Evolutionary conservation across 2,797 vertebrate genomes (phyloP), one percentile per base, ranked within the genome.

Genomic region (Zalophus californianus): DNA sequence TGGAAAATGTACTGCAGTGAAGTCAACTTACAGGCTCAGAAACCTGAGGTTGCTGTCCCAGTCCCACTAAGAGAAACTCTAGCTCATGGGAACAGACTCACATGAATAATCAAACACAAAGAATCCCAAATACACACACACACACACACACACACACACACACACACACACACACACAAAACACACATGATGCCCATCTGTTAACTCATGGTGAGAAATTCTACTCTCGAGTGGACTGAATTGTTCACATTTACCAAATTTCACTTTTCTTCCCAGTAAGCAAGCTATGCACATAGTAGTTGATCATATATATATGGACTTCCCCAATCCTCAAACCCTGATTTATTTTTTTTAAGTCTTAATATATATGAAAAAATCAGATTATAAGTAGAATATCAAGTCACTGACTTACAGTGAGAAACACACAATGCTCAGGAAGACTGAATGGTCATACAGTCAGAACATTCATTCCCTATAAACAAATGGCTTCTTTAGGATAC

Each of bases 371-470:
- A 38, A 38, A 38, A 38, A 93, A 70, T 91, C 11, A 58, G 70
- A 92, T 84, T 90, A 58, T 72, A 41, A 92, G 35, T 58, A 97
- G 23, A 96, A 86, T 68, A 41, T 35, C 58, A 77, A 85, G 23
- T 91, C 41, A 72, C n/a, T 38, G 41, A 77, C 44, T 96, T 77
- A 66, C 0, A 86, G n/a, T 23, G 27, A 96, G 25, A 96, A 96
- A 91, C 7, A 29, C 35, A 88, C 35, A 88, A 35, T 14, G 87
- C 68, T 90, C 16, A 29, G 62, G 23, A 25, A 90, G 12, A 83
- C 13, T 12, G 21, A 9, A 41, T 58, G 48, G 58, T 80, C 38
- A 32, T 15, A 25, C 2, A 16, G 35, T 75, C 23, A 50, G 15
- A 20, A 56, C 18, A 41, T 58, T 29, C 38, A n/a, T 62, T 90